Base-by-base conservation (phyloP, 2,888 invertebrate genomes). In the Thymelicus acteon region DNA sequence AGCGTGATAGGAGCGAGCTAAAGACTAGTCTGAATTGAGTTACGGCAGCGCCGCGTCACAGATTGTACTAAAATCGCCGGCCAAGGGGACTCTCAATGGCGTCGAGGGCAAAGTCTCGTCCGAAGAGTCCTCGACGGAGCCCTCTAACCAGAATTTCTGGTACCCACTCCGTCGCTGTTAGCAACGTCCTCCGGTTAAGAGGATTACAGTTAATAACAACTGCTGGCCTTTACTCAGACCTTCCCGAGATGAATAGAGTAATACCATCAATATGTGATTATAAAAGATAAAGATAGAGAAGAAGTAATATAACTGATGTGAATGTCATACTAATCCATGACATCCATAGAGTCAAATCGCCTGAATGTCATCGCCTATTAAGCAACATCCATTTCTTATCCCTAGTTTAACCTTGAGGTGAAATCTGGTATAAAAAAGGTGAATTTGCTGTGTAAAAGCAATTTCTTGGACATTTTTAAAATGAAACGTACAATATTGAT, bases 11-110 rank as follows among this genome's bases (percentile, higher is more conserved):
- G 91, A 94, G 94, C 94, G 94, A 95, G 95, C 92, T 81, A 91
- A 94, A 96, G 96, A 96, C 91, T 96, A 96, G 96, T 96, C 96
- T 96, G 96, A 96, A 96, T 96, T 96, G 96, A 96, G 96, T 96
- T 96, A 90, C 88, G 85, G 85, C 82, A 7, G 40, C 0, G 81
- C 87, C 84, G 89, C 72, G 91, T 96, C 94, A 95, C 96, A 95
- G 89, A 96, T 96, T 95, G 91, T 78, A 95, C 96, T 96, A 87
- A 96, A 96, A 96, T 72, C 70, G 96, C 96, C 77, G 94, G 95
- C 94, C 95, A 90, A 89, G 93, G 94, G 81, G 92, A 94, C 84
- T 96, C 96, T 95, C 96, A 96, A 95, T 90, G 85, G 81, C 83
- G 79, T 81, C 78, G 75, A 81, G 86, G 87, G 89, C 87, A 80